A percentile compares a stretch with the other conserved stretches of the same genome.
Evolutionary conservation across 1,140 invertebrate species (phyloP).

Genomic region (Conus ventricosus): DNA sequence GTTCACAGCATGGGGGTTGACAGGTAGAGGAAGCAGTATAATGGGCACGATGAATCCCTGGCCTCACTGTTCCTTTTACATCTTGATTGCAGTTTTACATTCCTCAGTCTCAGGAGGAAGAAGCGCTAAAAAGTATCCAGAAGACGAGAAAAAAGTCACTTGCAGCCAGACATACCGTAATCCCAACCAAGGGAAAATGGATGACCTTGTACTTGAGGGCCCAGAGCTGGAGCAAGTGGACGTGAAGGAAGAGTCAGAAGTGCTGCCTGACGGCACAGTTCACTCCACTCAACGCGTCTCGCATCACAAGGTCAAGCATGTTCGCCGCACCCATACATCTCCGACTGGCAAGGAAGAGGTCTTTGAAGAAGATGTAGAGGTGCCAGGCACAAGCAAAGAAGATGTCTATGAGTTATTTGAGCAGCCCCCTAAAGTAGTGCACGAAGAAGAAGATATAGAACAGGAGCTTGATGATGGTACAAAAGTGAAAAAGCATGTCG

Average conservation of each 20-base stretch:
- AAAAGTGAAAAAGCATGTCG: conserved; percentile 49
- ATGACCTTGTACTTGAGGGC: conserved; percentile 50
- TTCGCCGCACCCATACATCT: conserved; percentile 53
- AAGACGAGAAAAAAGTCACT: conserved; percentile 63
- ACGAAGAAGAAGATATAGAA: conserved; percentile 68
- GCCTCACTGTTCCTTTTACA: conserved; percentile 1
- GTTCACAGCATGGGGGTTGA: neutral
- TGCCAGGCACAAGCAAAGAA: conserved; percentile 52
- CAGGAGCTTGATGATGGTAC: conserved; percentile 66
- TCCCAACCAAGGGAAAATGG: conserved; percentile 42
- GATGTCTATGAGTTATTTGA: conserved; percentile 68
- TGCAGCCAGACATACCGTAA: conserved; percentile 35
- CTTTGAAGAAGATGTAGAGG: conserved; percentile 47
- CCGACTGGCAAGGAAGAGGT: conserved; percentile 55
- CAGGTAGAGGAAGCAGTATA: neutral
- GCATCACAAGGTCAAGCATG: conserved; percentile 61
- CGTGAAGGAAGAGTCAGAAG: conserved; percentile 63
- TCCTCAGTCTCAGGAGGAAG: conserved; percentile 39
- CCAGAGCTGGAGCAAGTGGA: conserved; percentile 55
- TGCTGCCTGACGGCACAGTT: conserved; percentile 68
- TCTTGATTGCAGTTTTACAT: conserved; percentile 60
- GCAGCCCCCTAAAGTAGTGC: conserved; percentile 64
- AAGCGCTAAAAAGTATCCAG: conserved; percentile 57
- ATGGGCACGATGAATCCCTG: neutral
- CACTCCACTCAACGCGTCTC: conserved; percentile 56